These are phyloP conservation scores for Grus americana DNA, from an alignment of 2,113 vertebrate genomes.

Conservation along the genomic window DNA sequence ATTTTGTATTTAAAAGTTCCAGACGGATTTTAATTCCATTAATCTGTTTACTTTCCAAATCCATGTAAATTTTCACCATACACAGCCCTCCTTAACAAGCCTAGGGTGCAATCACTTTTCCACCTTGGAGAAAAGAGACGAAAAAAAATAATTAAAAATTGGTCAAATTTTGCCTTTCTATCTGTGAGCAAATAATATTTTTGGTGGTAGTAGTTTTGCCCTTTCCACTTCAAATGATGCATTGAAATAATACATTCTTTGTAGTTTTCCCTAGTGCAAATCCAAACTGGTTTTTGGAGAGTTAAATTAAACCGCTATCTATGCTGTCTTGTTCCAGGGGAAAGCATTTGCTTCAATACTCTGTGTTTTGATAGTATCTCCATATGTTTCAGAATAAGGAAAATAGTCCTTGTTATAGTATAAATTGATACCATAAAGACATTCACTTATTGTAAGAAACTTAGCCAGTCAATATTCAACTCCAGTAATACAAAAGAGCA, in stretches of 20 bases:
- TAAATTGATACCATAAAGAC: neutral
- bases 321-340: neutral
- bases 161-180: neutral
- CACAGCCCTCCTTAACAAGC: neutral
- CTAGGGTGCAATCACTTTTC: neutral
- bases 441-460: neutral
- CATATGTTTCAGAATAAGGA: neutral
- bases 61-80: neutral
- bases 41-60: neutral
- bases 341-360: neutral
- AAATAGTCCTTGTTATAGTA: neutral
- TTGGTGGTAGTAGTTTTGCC: neutral
- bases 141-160: neutral
- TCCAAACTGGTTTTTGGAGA: neutral
- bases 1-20: neutral
- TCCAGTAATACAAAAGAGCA: neutral
- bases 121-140: neutral
- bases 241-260: neutral
- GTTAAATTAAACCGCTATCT: neutral
- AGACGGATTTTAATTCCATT: neutral
- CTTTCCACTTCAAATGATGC: neutral
- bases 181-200: neutral
- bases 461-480: neutral
- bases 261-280: neutral
- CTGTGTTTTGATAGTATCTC: neutral